A percentile compares a stretch with the other conserved stretches of the same genome.
These are phyloP conservation scores for Amniataba percoides DNA, from an alignment of 2,797 vertebrate species.

Conservation along the genomic window DNA sequence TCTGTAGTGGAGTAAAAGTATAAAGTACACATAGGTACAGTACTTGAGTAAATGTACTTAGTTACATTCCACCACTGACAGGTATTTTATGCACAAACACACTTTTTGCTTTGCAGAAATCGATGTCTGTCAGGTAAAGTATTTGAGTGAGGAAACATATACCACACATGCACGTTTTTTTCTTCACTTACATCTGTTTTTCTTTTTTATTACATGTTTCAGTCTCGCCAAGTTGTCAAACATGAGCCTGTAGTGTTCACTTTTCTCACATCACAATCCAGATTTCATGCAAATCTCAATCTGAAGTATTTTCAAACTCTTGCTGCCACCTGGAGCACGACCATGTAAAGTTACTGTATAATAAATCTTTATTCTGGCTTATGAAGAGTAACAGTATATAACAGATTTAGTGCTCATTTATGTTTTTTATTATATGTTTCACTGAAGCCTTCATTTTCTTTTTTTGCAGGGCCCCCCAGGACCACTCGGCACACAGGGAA, in stretches of 20 bases:
- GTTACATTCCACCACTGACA: background rate
- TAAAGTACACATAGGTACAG: background rate
- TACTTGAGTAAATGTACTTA: background rate
- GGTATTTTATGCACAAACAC: background rate
- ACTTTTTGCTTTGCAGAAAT: background rate
- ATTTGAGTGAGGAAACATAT: background rate
- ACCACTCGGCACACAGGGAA: conserved; percentile 84
- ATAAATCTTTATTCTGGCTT: background rate
- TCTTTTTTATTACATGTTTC: background rate
- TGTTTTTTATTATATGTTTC: no score
- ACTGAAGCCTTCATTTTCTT: background rate
- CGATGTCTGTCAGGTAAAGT: background rate
- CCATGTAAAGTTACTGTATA: background rate
- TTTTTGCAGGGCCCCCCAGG: conserved; percentile 85
- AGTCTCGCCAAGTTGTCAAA: background rate
- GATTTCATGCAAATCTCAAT: background rate
- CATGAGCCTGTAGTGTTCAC: background rate
- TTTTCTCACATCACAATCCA: background rate
- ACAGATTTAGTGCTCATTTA: no score
- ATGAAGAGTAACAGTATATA: background rate
- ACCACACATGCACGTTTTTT: background rate
- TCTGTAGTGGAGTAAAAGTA: background rate
- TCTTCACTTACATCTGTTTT: background rate
- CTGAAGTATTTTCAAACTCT: background rate
- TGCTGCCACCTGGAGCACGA: conserved; percentile 34